A percentile compares a stretch with the other conserved stretches of the same genome.
phyloP scores from a whole-genome alignment of 2,113 vertebrate genomes.

The Acrocephalus kingi region DNA sequence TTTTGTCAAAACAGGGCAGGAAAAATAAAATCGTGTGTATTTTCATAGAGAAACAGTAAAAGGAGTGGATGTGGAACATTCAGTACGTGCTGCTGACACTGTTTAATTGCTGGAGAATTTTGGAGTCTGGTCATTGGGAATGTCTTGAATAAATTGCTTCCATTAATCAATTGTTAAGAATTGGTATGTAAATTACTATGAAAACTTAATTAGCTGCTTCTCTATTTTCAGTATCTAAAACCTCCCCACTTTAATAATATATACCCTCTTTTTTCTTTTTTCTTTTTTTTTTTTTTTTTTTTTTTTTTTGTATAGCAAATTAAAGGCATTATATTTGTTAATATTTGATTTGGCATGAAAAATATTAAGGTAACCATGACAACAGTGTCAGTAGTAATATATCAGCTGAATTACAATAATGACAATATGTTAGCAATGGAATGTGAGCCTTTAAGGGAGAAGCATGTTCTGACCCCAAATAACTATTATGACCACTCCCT shows the following conservation, averaged over 20 bases:
- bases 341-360: not conserved
- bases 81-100: not conserved
- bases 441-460: not conserved
- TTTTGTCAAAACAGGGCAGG: not conserved
- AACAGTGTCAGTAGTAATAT: not conserved
- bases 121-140: not conserved
- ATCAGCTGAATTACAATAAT: not conserved
- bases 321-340: not conserved
- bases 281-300: not conserved
- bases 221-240: not conserved
- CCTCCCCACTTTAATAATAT: not conserved
- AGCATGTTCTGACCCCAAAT: not conserved
- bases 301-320: not conserved
- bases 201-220: not conserved
- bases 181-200: not conserved
- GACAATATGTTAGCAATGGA: not conserved
- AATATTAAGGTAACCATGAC: not conserved
- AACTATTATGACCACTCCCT: not conserved
- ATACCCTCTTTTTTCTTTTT: not conserved
- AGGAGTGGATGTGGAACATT: not conserved
- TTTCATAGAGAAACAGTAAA: not conserved
- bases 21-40: not conserved
- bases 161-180: not conserved
- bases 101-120: not conserved
- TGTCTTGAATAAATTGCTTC: not conserved